Evolutionary conservation across 2,113 vertebrate genomes (phyloP).

Genomic region (Mormyrus lacerda): DNA sequence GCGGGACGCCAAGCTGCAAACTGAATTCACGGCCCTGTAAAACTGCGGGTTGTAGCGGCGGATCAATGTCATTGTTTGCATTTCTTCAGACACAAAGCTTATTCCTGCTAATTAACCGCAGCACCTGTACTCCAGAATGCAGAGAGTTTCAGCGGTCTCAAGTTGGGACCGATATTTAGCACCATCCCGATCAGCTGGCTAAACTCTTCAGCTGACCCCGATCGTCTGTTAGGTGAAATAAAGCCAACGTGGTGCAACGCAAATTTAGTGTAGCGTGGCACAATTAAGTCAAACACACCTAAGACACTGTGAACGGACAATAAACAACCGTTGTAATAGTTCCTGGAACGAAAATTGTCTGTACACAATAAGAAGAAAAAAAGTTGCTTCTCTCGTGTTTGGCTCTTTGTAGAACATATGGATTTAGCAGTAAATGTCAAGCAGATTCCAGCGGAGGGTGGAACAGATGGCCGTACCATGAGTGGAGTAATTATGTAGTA

Average conservation of each 20-base stretch:
- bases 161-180: not conserved
- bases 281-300: not conserved
- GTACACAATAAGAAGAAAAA: not conserved
- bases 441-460: not conserved
- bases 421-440: not conserved
- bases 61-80: not conserved
- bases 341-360: not conserved
- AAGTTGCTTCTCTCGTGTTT: not conserved
- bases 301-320: not conserved
- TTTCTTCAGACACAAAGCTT: not conserved
- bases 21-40: not conserved
- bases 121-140: not conserved
- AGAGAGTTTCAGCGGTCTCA: not conserved
- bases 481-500: not conserved
- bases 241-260: not conserved
- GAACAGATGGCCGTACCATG: not conserved
- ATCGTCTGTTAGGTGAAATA: not conserved
- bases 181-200: not conserved
- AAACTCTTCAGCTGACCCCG: not conserved
- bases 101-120: not conserved
- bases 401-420: not conserved
- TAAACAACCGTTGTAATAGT: not conserved
- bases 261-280: not conserved
- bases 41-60: not conserved
- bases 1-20: not conserved